Conservation (phyloP, 2,113 vertebrate species). For the Megaceryle maxima region DNA sequence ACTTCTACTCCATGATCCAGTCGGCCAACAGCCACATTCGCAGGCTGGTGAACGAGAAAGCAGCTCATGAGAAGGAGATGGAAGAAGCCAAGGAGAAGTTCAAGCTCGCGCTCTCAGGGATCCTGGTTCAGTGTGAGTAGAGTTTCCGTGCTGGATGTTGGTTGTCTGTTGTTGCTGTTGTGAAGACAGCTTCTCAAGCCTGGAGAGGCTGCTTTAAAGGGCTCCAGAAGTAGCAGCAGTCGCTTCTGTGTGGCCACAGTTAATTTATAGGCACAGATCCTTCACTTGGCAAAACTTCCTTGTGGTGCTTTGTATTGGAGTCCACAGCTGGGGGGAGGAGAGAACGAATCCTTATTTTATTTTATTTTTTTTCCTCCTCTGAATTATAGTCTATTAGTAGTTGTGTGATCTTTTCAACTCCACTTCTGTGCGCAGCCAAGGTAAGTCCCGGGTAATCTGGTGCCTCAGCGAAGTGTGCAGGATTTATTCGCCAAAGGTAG, state of each 20-base stretch:
- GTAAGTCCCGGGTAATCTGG: constrained; percentile 51
- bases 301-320: background rate
- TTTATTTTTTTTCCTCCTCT: background rate
- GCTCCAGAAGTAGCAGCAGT: background rate
- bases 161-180: background rate
- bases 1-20: constrained; percentile 99
- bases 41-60: constrained; percentile 88
- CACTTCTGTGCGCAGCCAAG: constrained; percentile 9
- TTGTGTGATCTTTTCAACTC: constrained; percentile 29
- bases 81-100: constrained; percentile 97
- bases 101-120: constrained; percentile 90
- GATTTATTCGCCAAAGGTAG: constrained; percentile 58
- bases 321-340: background rate
- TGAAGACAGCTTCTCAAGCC: background rate
- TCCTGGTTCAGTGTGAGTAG: constrained; percentile 89
- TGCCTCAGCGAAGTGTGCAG: background rate
- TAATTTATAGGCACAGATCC: background rate
- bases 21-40: constrained; percentile 94
- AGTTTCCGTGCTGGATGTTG: background rate
- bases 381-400: background rate
- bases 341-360: background rate
- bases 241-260: background rate
- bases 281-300: background rate
- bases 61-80: constrained; percentile 92
- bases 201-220: background rate